A percentile compares a stretch with the other conserved stretches of the same genome.
Conservation (phyloP, 2,797 vertebrate species). For the Notoglanidium macrostoma region DNA sequence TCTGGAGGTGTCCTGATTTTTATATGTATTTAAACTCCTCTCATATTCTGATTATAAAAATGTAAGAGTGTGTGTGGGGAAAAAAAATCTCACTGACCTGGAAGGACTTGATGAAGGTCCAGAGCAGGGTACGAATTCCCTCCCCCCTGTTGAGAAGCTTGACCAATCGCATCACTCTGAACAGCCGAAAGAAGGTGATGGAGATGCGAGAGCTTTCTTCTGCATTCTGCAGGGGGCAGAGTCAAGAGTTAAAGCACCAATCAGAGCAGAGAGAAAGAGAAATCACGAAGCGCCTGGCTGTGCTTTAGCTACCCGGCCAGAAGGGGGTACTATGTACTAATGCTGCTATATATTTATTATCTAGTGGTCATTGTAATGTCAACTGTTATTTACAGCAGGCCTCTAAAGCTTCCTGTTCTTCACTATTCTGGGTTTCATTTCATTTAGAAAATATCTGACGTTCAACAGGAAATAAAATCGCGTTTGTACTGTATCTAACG, state of each 20-base stretch:
- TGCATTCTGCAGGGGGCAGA: slow-evolving; percentile 83
- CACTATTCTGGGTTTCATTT: neutral
- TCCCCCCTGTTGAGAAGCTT: slow-evolving; percentile 97
- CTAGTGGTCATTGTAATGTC: no score
- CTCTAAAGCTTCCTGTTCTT: neutral
- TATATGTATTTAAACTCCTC: neutral
- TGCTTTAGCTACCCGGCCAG: slow-evolving; percentile 64
- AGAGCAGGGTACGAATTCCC: slow-evolving; percentile 95
- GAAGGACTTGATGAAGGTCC: slow-evolving; percentile 99
- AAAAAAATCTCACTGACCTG: slow-evolving; percentile 80
- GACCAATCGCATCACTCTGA: slow-evolving; percentile 98
- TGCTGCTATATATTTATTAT: neutral
- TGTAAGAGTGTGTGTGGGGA: neutral
- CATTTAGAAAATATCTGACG: neutral
- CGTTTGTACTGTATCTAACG: neutral
- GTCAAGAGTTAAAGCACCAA: slow-evolving; percentile 51
- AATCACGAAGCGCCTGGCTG: slow-evolving; percentile 66
- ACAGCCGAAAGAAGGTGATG: slow-evolving; percentile 99
- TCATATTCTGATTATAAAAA: neutral
- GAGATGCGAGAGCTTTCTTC: slow-evolving; percentile 98
- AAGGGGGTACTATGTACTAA: slow-evolving; percentile 10
- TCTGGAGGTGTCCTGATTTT: neutral
- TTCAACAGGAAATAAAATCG: neutral
- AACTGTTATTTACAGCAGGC: neutral
- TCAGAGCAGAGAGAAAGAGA: slow-evolving; percentile 23